phyloP scores from a whole-genome alignment of 2,797 vertebrate species.

The Heterohyrax brucei region DNA sequence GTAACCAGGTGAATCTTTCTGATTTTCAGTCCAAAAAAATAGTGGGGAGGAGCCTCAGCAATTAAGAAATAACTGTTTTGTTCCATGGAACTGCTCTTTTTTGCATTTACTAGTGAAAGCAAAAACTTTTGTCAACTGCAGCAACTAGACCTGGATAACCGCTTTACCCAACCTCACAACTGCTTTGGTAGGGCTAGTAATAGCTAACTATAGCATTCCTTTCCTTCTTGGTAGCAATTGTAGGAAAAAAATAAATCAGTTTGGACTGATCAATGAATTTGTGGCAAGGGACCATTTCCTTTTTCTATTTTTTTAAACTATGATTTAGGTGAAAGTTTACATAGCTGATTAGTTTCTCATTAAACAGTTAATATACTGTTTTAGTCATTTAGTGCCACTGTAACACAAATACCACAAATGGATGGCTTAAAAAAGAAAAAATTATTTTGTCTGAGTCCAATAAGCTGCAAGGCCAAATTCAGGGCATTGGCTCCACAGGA shows the following conservation, averaged over 20 bases:
- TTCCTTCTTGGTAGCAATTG: constrained; percentile 20
- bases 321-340: no score
- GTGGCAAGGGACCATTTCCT: not conserved
- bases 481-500: no score
- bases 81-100: constrained; percentile 36
- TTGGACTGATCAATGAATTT: constrained; percentile 27
- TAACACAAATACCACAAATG: no score
- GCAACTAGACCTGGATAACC: not conserved
- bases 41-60: not conserved
- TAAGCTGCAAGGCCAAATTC: no score
- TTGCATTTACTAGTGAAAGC: not conserved
- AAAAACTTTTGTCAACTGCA: not conserved
- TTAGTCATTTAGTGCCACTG: no score
- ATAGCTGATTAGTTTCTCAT: no score
- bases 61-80: not conserved
- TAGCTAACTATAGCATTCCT: not conserved
- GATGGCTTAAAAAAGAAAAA: no score
- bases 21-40: not conserved
- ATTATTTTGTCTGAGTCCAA: no score
- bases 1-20: constrained; percentile 14
- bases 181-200: not conserved
- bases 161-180: not conserved
- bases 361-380: no score
- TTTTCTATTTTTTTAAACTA: constrained; percentile 23
- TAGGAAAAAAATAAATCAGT: not conserved